Conservation (phyloP, 2,888 invertebrate genomes). For the Apodemia duryi region DNA sequence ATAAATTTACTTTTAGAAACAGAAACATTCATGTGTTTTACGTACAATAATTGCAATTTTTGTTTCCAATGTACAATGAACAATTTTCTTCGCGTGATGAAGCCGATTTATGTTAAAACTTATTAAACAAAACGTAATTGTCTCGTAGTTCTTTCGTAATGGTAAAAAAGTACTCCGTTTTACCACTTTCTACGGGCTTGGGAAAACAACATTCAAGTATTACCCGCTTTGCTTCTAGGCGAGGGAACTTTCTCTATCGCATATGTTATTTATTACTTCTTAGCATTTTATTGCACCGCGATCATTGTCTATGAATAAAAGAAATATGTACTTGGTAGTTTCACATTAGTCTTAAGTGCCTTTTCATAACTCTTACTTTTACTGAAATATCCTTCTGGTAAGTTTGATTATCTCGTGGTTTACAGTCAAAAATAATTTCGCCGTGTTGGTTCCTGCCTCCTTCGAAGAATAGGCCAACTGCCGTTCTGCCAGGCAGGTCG, state of each 20-base stretch:
- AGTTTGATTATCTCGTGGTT: no score
- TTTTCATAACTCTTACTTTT: no score
- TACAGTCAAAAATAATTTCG: no score
- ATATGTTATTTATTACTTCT: constrained; percentile 7
- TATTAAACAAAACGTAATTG: constrained; percentile 7
- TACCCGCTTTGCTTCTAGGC: constrained; percentile 33
- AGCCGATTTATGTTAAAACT: not conserved
- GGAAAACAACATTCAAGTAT: constrained; percentile 54
- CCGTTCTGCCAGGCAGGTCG: no score
- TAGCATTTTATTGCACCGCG: constrained; percentile 7
- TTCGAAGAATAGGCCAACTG: no score
- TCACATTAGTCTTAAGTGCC: not conserved
- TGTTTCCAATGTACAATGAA: not conserved
- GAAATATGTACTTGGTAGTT: not conserved
- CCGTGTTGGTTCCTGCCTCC: no score
- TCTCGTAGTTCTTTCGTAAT: constrained; percentile 19
- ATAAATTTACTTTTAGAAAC: no score
- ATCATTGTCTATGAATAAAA: not conserved
- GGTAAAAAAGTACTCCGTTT: constrained; percentile 31
- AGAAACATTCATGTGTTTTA: no score
- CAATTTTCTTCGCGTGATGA: not conserved
- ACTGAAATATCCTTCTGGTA: no score
- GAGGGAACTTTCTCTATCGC: constrained; percentile 35
- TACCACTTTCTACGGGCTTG: constrained; percentile 65
- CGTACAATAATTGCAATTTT: not conserved